Evolutionary conservation across 2,888 invertebrate genomes (phyloP).

Genomic region (Patella depressa): DNA sequence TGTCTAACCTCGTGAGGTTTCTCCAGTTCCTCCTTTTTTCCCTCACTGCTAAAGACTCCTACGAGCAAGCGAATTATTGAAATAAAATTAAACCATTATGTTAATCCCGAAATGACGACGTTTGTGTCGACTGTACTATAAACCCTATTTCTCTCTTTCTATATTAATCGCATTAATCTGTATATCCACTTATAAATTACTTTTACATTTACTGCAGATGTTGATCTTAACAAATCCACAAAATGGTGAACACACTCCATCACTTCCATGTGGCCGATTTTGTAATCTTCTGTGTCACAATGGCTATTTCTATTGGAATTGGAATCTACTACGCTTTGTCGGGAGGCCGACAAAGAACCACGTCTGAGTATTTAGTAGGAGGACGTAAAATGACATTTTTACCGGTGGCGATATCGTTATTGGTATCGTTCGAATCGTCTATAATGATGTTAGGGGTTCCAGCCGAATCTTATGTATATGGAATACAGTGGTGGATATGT

Average conservation of each 20-base stretch:
- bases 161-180: too few relatives aligned
- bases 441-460: conserved; percentile 59
- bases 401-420: conserved; percentile 53
- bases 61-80: too few relatives aligned
- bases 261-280: conserved; percentile 43
- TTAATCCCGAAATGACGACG: too few relatives aligned
- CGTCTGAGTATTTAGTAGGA: conserved; percentile 50
- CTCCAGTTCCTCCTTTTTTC: too few relatives aligned
- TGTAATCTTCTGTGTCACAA: conserved; percentile 45
- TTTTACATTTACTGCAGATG: too few relatives aligned
- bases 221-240: not conserved
- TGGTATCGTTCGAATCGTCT: conserved; percentile 60
- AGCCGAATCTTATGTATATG: conserved; percentile 55
- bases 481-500: conserved; percentile 43
- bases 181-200: too few relatives aligned
- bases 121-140: too few relatives aligned
- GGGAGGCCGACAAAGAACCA: conserved; percentile 38
- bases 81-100: too few relatives aligned
- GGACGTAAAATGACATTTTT: conserved; percentile 48
- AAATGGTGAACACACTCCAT: conserved; percentile 27
- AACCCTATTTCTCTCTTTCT: too few relatives aligned
- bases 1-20: too few relatives aligned
- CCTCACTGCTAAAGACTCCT: too few relatives aligned
- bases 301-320: conserved; percentile 48
- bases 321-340: conserved; percentile 47